Percentiles rank a stretch among this genome's conserved stretches.
Evolutionary conservation across 2,888 invertebrate species (phyloP).

Genomic region (Coleophora deauratella): DNA sequence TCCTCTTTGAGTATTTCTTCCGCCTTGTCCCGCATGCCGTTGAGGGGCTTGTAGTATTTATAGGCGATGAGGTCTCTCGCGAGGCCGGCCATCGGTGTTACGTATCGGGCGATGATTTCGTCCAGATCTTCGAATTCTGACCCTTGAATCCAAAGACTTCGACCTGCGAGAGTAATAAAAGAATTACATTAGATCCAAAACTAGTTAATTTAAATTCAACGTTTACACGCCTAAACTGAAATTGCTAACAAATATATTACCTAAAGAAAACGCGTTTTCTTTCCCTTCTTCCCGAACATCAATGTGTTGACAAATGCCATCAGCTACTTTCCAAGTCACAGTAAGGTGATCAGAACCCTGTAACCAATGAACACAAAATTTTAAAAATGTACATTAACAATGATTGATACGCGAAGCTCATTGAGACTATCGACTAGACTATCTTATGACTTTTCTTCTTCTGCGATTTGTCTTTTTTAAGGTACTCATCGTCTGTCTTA

Average conservation of each 20-base stretch:
- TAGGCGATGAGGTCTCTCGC: slow-evolving; percentile 93
- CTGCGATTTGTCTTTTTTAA: no score
- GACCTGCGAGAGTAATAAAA: slow-evolving; percentile 34
- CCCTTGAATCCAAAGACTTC: slow-evolving; percentile 86
- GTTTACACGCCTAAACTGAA: no score
- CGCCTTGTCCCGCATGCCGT: slow-evolving; percentile 88
- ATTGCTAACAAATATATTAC: slow-evolving; percentile 36
- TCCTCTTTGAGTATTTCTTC: slow-evolving; percentile 92
- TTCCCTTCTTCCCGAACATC: slow-evolving; percentile 97
- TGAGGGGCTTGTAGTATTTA: slow-evolving; percentile 89
- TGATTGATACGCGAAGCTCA: no score
- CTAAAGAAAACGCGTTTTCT: slow-evolving; percentile 95
- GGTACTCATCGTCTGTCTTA: no score
- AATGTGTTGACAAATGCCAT: slow-evolving; percentile 96
- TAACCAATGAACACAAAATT: slow-evolving; percentile 12
- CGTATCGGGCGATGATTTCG: slow-evolving; percentile 97
- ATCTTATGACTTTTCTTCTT: no score
- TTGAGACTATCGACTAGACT: no score
- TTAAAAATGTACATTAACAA: no score
- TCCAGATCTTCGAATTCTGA: slow-evolving; percentile 99
- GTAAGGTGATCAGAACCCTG: slow-evolving; percentile 94
- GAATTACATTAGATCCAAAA: neutral
- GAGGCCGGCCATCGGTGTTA: slow-evolving; percentile 96
- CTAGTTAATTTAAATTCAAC: no score
- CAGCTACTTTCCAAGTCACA: slow-evolving; percentile 98